A percentile compares a stretch with the other conserved stretches of the same genome.
These are phyloP conservation scores for Callocephalon fimbriatum DNA, from an alignment of 2,113 vertebrate species.

Conservation along the genomic window DNA sequence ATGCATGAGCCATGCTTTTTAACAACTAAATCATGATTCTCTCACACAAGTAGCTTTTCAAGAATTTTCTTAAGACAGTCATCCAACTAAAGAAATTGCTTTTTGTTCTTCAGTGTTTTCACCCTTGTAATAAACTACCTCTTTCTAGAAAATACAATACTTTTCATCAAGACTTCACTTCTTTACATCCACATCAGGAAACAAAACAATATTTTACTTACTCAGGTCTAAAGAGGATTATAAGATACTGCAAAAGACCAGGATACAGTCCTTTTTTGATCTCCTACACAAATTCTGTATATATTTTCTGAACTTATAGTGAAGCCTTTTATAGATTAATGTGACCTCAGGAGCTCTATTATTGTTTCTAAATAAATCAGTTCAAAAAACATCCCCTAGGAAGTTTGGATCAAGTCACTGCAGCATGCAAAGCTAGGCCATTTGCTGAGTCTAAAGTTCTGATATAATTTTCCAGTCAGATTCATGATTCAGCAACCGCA, in stretches of 20 bases:
- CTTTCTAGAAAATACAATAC: not conserved
- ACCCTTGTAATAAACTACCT: not conserved
- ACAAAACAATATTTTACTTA: not conserved
- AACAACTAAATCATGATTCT: not conserved
- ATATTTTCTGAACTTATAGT: not conserved
- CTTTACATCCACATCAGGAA: not conserved
- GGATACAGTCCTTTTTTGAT: not conserved
- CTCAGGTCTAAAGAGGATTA: not conserved
- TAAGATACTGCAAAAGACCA: not conserved
- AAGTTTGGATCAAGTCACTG: conserved; percentile 66
- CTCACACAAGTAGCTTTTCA: not conserved
- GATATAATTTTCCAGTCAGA: conserved; percentile 42
- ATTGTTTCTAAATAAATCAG: conserved; percentile 16
- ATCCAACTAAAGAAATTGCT: not conserved
- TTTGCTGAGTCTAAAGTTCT: conserved; percentile 75
- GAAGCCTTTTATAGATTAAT: conserved; percentile 24
- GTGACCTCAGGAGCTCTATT: conserved; percentile 44
- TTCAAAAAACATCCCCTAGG: conserved; percentile 21
- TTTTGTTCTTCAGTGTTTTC: not conserved
- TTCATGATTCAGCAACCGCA: conserved; percentile 78
- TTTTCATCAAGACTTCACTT: not conserved
- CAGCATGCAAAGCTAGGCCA: conserved; percentile 38
- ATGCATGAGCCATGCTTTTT: not conserved
- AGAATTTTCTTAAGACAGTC: not conserved
- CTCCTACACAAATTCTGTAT: not conserved